These are phyloP conservation scores for Hystrix cristata DNA, from an alignment of 2,113 vertebrate species.

Conservation along the genomic window DNA sequence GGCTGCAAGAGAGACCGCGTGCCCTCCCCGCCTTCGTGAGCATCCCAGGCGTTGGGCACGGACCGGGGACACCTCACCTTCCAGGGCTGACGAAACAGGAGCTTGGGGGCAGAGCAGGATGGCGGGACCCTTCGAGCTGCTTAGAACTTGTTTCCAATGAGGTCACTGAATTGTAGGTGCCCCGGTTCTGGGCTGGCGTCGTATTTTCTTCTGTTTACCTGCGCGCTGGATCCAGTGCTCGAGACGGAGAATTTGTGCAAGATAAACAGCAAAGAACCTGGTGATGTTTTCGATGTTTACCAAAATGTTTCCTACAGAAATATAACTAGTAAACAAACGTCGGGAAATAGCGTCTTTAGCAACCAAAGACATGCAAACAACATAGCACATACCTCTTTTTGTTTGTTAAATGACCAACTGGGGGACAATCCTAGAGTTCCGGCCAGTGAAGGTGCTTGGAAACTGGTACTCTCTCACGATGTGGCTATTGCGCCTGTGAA, in stretches of 20 bases:
- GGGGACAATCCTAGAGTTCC: background rate
- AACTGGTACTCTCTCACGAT: background rate
- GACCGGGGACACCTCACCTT: background rate
- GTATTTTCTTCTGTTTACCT: constrained; percentile 22
- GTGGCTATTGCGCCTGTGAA: background rate
- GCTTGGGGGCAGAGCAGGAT: background rate
- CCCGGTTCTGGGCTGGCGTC: background rate
- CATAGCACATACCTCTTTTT: background rate
- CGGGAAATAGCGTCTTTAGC: background rate
- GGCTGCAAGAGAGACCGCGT: background rate
- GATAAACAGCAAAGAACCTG: background rate
- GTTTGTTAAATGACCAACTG: background rate
- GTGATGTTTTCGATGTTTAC: constrained; percentile 41
- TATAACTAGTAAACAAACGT: constrained; percentile 11
- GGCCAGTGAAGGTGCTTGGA: background rate
- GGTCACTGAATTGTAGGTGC: background rate
- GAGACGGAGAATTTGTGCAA: background rate
- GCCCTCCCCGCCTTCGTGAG: background rate
- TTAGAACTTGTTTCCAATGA: background rate
- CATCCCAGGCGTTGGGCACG: background rate
- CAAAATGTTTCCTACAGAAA: constrained; percentile 42
- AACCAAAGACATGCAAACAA: background rate
- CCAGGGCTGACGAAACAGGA: background rate
- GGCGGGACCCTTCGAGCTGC: background rate
- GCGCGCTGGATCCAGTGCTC: background rate